These are phyloP conservation scores for Lutraria lutraria DNA, from an alignment of 2,888 invertebrate species.

Conservation along the genomic window DNA sequence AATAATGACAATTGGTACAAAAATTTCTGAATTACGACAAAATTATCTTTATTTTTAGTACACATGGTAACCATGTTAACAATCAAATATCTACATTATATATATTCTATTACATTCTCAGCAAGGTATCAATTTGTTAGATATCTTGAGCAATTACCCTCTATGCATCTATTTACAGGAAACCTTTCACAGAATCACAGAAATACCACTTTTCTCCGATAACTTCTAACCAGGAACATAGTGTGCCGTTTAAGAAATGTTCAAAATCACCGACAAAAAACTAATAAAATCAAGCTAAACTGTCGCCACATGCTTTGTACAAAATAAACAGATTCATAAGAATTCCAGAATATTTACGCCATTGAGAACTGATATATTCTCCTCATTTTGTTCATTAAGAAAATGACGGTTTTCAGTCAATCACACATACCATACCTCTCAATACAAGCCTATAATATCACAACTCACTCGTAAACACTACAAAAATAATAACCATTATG, in stretches of 20 bases:
- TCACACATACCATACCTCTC: neutral
- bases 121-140: slow-evolving; percentile 2
- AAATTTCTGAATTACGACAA: no score
- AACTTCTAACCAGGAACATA: neutral
- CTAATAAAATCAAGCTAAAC: neutral
- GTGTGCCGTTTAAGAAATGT: neutral
- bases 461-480: neutral
- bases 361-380: neutral
- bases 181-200: neutral
- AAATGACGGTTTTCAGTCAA: neutral
- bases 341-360: neutral
- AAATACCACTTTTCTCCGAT: neutral
- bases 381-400: neutral
- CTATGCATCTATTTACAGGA: neutral
- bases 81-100: slow-evolving; percentile 10
- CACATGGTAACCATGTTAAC: neutral
- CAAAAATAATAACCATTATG: slow-evolving; percentile 9
- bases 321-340: neutral
- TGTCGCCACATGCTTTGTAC: neutral
- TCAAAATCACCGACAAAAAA: neutral
- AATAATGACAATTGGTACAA: no score
- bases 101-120: slow-evolving; percentile 6
- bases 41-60: no score
- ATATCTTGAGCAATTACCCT: slow-evolving; percentile 10
- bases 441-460: neutral